Evolutionary conservation across 2,113 vertebrate genomes (phyloP).

Genomic region (Spizaetus ornatus): DNA sequence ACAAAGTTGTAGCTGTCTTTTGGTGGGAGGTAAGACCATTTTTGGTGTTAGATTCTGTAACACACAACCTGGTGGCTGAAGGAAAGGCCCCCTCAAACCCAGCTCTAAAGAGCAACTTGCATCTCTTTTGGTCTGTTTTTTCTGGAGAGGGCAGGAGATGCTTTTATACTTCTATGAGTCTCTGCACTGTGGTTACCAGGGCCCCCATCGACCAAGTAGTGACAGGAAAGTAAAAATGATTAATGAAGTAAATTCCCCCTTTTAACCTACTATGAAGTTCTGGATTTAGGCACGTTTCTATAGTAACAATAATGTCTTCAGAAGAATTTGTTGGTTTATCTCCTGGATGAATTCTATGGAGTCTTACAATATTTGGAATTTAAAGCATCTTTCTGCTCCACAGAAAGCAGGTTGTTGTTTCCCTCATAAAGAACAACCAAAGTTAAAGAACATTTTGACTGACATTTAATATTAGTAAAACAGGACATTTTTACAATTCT

Average conservation of each 20-base stretch:
- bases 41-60: neutral
- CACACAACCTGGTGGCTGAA: neutral
- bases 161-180: neutral
- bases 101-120: neutral
- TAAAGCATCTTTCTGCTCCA: neutral
- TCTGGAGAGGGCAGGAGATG: neutral
- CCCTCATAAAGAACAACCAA: neutral
- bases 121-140: neutral
- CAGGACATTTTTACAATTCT: neutral
- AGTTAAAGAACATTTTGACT: neutral
- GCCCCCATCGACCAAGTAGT: neutral
- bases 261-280: neutral
- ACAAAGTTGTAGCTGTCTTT: neutral
- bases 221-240: neutral
- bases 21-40: neutral
- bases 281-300: conserved; percentile 5
- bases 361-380: neutral
- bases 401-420: neutral
- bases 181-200: neutral
- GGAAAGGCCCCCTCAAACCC: neutral
- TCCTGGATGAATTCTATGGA: neutral
- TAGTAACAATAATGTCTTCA: neutral
- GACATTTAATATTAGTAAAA: neutral
- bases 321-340: neutral
- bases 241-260: neutral